Evolutionary conservation across 37 sponge, comb jelly and placozoan species (phyloP), one percentile per base, ranked within the genome.

Genomic region (Aplysina aerophoba): DNA sequence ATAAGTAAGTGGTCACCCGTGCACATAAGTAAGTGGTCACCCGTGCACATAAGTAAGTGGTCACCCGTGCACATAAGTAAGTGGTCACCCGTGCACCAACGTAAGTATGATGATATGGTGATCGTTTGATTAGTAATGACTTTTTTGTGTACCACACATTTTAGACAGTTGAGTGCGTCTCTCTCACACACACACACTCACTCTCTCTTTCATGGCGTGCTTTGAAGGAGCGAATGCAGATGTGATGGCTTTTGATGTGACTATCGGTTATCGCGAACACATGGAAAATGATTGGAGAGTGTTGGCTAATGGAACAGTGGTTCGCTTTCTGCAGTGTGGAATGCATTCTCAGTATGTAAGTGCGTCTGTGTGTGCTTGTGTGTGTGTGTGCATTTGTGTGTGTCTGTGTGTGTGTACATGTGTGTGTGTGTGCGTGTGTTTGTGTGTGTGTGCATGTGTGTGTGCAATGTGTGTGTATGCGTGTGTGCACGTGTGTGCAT

Each of bases 251-350:
- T 83, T 85, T 67, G 89, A 86, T 57, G 81, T 92, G 30, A 62
- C 81, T 24, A 82, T 92, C 22, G 89, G 87, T 28, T 86, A 92
- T 73, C 84, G 90, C 44, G 59, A 86, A 27, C 30, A 37, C 20
- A 2, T 71, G 50, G 60, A 69, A 16, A 80, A 80, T 0, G 62
- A 59, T 4, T 92, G 93, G 93, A 38, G 58, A 33, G 65, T 58
- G 40, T 59, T 89, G 65, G 73, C 72, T 8, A 60, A 13, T 25
- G 90, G 93, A 0, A 92, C 89, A 27, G 79, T 85, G 40, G 71
- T 62, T 27, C 40, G 50, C 16, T 30, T 27, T 41, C 69, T 55
- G 3, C 56, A 73, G 20, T 73, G 44, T 33, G 50, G 20, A 66
- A 19, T 5, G 4, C 15, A 30, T 37, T 31, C 14, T 35, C n/a